phyloP scores from a whole-genome alignment of 1,140 invertebrate genomes.

The Cydia amplana region DNA sequence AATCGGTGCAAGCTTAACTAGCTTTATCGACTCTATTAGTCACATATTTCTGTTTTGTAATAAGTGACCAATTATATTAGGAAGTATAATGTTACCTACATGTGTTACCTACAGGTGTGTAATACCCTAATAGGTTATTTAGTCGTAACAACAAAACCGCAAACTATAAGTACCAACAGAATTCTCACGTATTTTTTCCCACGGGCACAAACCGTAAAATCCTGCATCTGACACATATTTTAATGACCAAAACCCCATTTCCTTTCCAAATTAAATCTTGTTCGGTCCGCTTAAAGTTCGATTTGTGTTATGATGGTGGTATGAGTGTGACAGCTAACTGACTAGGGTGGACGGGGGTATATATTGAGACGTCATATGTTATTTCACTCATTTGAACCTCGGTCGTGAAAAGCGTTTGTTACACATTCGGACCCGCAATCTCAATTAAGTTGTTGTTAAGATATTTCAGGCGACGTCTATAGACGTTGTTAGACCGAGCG shows the following conservation, averaged over 20 bases:
- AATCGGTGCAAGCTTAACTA: neutral
- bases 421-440: neutral
- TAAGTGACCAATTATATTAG: neutral
- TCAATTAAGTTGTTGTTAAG: too few species aligned
- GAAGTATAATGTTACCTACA: too few species aligned
- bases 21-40: too few species aligned
- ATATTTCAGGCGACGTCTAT: too few species aligned
- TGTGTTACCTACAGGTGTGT: too few species aligned
- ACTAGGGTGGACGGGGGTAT: neutral
- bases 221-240: constrained; percentile 30
- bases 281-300: neutral
- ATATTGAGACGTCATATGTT: neutral
- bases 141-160: neutral
- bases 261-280: neutral
- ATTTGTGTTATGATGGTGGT: neutral
- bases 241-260: neutral
- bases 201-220: constrained; percentile 6
- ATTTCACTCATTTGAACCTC: neutral
- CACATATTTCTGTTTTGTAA: neutral
- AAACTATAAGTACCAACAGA: neutral
- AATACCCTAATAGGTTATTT: neutral
- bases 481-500: too few species aligned
- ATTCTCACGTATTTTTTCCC: constrained; percentile 22
- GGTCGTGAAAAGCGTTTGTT: neutral
- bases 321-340: neutral